Conservation (phyloP, 2,113 vertebrate genomes). For the Jacana jacana region DNA sequence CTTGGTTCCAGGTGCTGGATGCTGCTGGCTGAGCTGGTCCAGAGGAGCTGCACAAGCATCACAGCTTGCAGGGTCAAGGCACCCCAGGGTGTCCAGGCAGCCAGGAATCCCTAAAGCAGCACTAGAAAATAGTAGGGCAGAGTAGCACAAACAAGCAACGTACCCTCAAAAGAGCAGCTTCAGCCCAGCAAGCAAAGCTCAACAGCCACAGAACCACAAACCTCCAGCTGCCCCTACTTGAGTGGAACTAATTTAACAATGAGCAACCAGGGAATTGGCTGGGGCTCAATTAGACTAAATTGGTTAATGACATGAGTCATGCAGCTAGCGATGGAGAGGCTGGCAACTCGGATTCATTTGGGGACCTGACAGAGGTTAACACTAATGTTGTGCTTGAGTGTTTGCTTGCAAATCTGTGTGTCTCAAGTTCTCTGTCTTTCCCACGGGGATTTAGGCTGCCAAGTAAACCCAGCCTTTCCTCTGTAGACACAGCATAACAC, state of each 20-base stretch:
- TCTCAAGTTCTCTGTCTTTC: neutral
- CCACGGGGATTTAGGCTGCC: neutral
- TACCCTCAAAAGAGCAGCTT: neutral
- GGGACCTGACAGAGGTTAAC: neutral
- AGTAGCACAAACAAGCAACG: neutral
- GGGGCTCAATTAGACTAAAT: neutral
- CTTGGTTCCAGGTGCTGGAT: neutral
- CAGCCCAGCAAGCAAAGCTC: neutral
- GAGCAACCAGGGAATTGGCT: neutral
- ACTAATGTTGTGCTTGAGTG: rapidly evolving
- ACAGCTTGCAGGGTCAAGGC: neutral
- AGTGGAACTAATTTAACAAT: neutral
- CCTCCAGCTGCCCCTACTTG: neutral
- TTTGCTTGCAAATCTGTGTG: neutral
- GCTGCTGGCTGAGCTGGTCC: neutral
- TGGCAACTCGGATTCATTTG: neutral
- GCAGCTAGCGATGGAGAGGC: neutral
- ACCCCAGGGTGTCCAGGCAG: neutral
- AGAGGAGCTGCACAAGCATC: neutral
- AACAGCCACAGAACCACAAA: neutral
- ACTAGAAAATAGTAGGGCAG: neutral
- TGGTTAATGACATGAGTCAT: neutral
- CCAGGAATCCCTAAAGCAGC: neutral
- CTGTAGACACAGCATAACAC: neutral
- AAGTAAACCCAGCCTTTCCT: neutral